These are phyloP conservation scores for Morone saxatilis DNA, from an alignment of 2,113 vertebrate species.

Conservation along the genomic window DNA sequence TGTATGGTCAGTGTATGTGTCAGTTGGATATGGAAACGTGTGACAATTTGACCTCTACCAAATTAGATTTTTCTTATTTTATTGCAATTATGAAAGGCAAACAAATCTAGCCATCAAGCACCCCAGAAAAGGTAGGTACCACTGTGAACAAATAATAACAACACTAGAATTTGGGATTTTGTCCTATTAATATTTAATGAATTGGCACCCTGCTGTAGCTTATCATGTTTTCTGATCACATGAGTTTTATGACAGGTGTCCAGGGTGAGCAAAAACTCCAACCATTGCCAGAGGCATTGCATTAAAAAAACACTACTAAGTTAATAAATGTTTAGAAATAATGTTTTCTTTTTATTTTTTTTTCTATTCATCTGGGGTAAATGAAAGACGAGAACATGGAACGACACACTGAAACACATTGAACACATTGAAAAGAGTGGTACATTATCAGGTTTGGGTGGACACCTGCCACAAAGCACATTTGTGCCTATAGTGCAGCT, in stretches of 20 bases:
- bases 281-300: conserved; percentile 47
- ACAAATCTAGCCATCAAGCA: background rate
- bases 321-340: conserved; percentile 51
- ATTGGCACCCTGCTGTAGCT: conserved; percentile 13
- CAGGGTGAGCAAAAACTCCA: conserved; percentile 37
- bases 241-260: conserved; percentile 34
- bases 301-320: conserved; percentile 43
- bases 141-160: background rate
- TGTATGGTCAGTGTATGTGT: background rate
- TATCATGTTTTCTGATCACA: conserved; percentile 33
- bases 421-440: background rate
- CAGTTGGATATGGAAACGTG: background rate
- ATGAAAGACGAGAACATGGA: background rate
- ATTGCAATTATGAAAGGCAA: background rate
- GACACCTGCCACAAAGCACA: conserved; percentile 15
- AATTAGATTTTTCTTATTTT: background rate
- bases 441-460: background rate
- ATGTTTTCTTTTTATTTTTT: background rate
- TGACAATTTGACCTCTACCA: background rate
- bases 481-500: background rate
- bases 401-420: background rate
- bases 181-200: conserved; percentile 16
- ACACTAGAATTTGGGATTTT: background rate
- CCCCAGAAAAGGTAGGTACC: background rate
- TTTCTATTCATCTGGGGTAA: background rate